Conservation (phyloP, 2,888 invertebrate species). For the Chalcosyrphus nemorum region DNA sequence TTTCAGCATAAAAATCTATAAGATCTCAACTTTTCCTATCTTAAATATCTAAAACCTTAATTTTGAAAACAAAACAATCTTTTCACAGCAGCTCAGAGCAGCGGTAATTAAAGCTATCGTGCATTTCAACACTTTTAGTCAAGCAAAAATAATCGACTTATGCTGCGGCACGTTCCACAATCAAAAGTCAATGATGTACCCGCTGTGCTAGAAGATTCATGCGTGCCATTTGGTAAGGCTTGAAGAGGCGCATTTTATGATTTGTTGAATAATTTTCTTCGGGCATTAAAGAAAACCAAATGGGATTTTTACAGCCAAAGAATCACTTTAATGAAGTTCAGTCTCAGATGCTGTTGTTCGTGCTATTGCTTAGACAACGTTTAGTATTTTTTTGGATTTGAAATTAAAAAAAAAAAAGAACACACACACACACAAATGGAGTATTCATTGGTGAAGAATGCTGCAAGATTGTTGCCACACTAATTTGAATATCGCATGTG, state of each 20-base stretch:
- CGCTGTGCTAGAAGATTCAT: constrained; percentile 49
- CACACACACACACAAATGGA: background rate
- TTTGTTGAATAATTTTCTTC: constrained; percentile 65
- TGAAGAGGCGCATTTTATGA: constrained; percentile 57
- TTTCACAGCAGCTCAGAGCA: background rate
- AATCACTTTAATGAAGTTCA: constrained; percentile 61
- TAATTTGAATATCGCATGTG: constrained; percentile 66
- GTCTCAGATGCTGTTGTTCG: constrained; percentile 1
- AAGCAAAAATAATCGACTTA: background rate
- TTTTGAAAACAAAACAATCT: constrained; percentile 2
- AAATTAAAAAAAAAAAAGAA: background rate
- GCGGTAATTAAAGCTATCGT: constrained; percentile 24
- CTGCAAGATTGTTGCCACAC: constrained; percentile 15
- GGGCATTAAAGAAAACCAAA: constrained; percentile 58
- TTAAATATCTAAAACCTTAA: constrained; percentile 3
- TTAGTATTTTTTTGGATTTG: background rate
- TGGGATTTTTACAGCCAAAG: constrained; percentile 62
- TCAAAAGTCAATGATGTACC: constrained; percentile 50
- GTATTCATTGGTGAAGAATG: background rate
- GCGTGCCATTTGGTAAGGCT: constrained; percentile 38
- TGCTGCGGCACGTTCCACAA: constrained; percentile 44
- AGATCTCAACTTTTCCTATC: constrained; percentile 28
- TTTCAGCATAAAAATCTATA: background rate
- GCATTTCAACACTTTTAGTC: constrained; percentile 46
- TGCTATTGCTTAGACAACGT: constrained; percentile 4